A percentile compares a stretch with the other conserved stretches of the same genome.
Conservation (phyloP, 2,797 vertebrate genomes). For the Lagorchestes hirsutus region DNA sequence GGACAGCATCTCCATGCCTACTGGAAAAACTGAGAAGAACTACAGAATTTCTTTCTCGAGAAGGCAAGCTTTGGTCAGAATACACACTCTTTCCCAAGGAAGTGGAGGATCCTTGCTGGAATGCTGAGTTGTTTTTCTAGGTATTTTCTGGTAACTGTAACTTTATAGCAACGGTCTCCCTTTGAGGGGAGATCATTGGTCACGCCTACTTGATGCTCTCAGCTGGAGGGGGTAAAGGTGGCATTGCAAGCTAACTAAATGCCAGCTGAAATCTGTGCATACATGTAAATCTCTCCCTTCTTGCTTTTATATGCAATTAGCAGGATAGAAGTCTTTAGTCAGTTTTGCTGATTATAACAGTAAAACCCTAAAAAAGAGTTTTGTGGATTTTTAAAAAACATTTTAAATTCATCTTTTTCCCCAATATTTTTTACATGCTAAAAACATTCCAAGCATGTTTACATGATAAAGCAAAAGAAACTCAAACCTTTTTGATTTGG, state of each 20-base stretch:
- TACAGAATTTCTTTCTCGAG: slow-evolving; percentile 31
- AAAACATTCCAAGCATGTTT: neutral
- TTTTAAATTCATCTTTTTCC: slow-evolving; percentile 13
- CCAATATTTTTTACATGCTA: slow-evolving; percentile 26
- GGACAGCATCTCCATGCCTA: slow-evolving; percentile 20
- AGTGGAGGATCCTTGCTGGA: slow-evolving; percentile 10
- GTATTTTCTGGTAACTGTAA: slow-evolving; percentile 54
- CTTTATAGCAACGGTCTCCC: neutral
- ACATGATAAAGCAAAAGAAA: slow-evolving; percentile 29
- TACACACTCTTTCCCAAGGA: slow-evolving; percentile 14
- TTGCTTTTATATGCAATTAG: slow-evolving; percentile 29
- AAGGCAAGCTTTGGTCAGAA: slow-evolving; percentile 13
- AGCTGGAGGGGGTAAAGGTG: slow-evolving; percentile 6
- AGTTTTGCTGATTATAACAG: neutral
- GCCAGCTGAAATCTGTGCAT: slow-evolving; percentile 31
- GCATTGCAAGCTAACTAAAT: slow-evolving; percentile 43
- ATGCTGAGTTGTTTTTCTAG: neutral
- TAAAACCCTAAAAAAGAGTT: neutral
- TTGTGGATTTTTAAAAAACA: slow-evolving; percentile 5
- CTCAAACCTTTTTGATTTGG: neutral
- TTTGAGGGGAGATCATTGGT: too few species aligned
- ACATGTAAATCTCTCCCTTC: slow-evolving; percentile 26
- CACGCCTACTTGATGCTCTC: neutral
- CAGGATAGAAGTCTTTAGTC: slow-evolving; percentile 28
- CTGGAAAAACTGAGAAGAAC: neutral